Evolutionary conservation across 2,113 vertebrate genomes (phyloP).

Genomic region (Rhineura floridana): DNA sequence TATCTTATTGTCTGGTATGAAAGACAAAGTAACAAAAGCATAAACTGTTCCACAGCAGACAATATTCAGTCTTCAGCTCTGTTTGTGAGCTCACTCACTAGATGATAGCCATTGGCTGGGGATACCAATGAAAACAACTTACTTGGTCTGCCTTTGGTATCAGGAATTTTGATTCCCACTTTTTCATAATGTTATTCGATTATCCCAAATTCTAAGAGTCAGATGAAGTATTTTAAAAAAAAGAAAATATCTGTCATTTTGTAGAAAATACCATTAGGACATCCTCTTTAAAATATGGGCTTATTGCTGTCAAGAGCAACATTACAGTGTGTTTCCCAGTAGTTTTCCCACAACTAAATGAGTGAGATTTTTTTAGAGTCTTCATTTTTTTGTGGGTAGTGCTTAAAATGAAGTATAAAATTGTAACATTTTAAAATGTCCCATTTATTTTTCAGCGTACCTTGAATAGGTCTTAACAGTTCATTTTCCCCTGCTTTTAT

Average conservation of each 20-base stretch:
- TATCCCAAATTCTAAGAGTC: neutral
- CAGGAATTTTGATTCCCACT: neutral
- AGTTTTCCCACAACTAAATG: neutral
- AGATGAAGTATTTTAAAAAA: neutral
- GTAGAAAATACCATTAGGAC: neutral
- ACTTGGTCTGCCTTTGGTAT: neutral
- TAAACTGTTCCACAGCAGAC: neutral
- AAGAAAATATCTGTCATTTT: neutral
- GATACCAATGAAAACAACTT: neutral
- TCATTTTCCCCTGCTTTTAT: neutral
- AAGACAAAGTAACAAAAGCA: neutral
- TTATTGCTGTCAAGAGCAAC: neutral
- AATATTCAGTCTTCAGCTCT: neutral
- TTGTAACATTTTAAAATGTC: neutral
- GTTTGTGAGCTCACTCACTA: neutral
- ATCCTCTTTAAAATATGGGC: neutral
- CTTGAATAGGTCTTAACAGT: neutral
- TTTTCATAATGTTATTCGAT: neutral
- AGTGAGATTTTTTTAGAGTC: too few relatives aligned
- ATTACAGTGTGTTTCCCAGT: neutral
- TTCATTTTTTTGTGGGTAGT: neutral
- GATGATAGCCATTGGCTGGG: neutral
- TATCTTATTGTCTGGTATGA: neutral
- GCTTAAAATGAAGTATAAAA: constrained; percentile 32
- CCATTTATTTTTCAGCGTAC: neutral